A percentile compares a stretch with the other conserved stretches of the same genome.
phyloP scores from a whole-genome alignment of 1,140 invertebrate species.

The Drosophila trapezifrons region DNA sequence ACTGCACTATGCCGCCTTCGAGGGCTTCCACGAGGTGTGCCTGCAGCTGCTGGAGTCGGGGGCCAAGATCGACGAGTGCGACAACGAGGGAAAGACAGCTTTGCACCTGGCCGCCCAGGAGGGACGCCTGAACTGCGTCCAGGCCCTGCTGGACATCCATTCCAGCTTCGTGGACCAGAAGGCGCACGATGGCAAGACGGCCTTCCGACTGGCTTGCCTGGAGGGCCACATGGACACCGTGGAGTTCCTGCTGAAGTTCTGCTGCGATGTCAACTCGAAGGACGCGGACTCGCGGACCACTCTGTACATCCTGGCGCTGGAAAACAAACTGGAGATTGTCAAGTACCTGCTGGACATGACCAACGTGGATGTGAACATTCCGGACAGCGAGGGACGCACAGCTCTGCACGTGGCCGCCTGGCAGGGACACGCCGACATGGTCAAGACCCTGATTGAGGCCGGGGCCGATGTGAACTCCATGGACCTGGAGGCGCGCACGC shows the following conservation, averaged over 20 bases:
- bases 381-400: slow-evolving; percentile 95
- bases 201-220: slow-evolving; percentile 88
- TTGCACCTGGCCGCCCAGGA: slow-evolving; percentile 95
- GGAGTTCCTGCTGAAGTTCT: slow-evolving; percentile 88
- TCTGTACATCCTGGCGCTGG: slow-evolving; percentile 95
- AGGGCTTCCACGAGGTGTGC: slow-evolving; percentile 94
- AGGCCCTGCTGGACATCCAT: slow-evolving; percentile 79
- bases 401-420: slow-evolving; percentile 96
- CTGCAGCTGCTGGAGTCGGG: slow-evolving; percentile 95
- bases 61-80: slow-evolving; percentile 94
- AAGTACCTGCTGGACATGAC: slow-evolving; percentile 92
- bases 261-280: slow-evolving; percentile 94
- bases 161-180: slow-evolving; percentile 90
- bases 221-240: slow-evolving; percentile 92
- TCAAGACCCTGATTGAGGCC: slow-evolving; percentile 91
- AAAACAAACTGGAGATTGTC: slow-evolving; percentile 94
- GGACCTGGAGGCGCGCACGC: slow-evolving; percentile 95
- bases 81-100: slow-evolving; percentile 97
- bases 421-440: slow-evolving; percentile 93
- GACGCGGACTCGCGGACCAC: slow-evolving; percentile 97
- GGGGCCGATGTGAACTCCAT: slow-evolving; percentile 93
- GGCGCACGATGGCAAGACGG: slow-evolving; percentile 97
- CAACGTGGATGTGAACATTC: slow-evolving; percentile 92
- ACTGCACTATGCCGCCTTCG: slow-evolving; percentile 96
- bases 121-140: slow-evolving; percentile 86